Base-by-base conservation (phyloP, 1,140 invertebrate species). In the Chironomus tepperi region DNA sequence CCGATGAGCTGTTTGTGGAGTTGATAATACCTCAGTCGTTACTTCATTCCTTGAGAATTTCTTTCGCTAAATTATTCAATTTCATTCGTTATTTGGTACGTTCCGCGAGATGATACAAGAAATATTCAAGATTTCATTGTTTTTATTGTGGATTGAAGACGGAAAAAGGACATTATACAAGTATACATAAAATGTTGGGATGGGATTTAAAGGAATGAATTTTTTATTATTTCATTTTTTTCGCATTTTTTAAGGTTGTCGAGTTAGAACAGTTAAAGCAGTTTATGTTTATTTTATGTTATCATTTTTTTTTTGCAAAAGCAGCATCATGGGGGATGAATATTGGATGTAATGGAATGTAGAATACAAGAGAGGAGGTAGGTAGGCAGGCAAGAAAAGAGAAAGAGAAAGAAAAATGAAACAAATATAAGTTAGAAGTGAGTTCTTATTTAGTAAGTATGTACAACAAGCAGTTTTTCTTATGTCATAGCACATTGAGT, bases 221-320 rank as follows among this genome's bases (percentile, higher is more conserved):
- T n/a, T 57, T 57, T 57, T 15, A 57, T 57, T 15, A 15, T 34
- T 34, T 34, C 24, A 34, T 34, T 34, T 34, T 34, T 34, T 34
- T 34, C 12, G 47, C n/a, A 57, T 57, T 57, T 57, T 47, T 34
- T 34, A 34, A 34, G 24, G 24, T 34, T 34, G 24, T 34, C 5
- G 24, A 57, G 47, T n/a, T n/a, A 57, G n/a, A 57, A 57, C 47
- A 57, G 47, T 57, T 57, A 57, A 57, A 57, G 47, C 47, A 57
- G 47, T 57, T 57, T 57, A 57, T 57, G 47, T 57, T 57, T 57
- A 57, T 57, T 57, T 57, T 57, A 57, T 57, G 47, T 57, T 57
- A 34, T 34, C 5, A 34, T 34, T 34, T 34, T 34, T 34, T 34
- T 34, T 34, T 34, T 34, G 24, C 24, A 34, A 34, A 34, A 57